These are phyloP conservation scores for Trachelus tabidus DNA, from an alignment of 2,888 invertebrate genomes.

Conservation along the genomic window DNA sequence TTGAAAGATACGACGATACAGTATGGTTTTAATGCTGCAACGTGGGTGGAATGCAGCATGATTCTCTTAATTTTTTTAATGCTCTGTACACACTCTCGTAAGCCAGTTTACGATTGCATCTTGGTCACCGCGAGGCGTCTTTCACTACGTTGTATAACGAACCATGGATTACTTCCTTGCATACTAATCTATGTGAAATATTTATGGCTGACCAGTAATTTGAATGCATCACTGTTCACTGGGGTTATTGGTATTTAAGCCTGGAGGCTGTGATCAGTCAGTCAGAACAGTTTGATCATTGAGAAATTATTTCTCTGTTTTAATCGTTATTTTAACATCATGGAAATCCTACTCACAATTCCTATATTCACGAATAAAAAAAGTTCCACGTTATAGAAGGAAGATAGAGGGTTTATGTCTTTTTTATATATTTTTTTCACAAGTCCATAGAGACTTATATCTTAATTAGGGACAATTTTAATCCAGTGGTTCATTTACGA, in stretches of 20 bases:
- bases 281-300: background rate
- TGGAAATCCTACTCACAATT: background rate
- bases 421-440: background rate
- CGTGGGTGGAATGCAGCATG: slow-evolving; percentile 44
- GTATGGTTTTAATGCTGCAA: slow-evolving; percentile 42
- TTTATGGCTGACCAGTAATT: background rate
- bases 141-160: background rate
- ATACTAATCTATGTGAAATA: background rate
- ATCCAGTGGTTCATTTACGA: background rate
- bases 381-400: background rate
- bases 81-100: slow-evolving; percentile 30
- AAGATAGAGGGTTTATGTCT: too few relatives aligned
- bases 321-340: background rate
- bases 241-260: background rate
- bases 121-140: slow-evolving; percentile 14
- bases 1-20: background rate
- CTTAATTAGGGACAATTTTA: background rate
- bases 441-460: background rate
- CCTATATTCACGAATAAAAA: background rate
- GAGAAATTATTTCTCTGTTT: background rate
- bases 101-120: slow-evolving; percentile 40
- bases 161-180: background rate
- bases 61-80: slow-evolving; percentile 7
- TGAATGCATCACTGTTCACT: background rate
- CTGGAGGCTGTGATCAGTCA: background rate